Evolutionary conservation across 2,888 invertebrate species (phyloP), one percentile per base, ranked within the genome.

Genomic region (Choreutis nemorana): DNA sequence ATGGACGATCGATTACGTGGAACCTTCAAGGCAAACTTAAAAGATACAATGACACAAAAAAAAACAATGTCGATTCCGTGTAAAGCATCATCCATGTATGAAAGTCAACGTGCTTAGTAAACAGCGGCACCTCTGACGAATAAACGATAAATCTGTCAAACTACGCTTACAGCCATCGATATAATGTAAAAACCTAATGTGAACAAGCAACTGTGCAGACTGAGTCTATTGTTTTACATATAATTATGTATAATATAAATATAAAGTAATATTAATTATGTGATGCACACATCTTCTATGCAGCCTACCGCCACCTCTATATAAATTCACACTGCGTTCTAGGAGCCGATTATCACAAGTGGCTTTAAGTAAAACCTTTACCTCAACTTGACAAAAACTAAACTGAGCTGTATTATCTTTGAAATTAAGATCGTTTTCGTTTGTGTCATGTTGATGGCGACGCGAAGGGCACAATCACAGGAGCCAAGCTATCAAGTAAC

Each of bases 281-380:
- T 55, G 51, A 54, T 48, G 52, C 54, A 50, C 55, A 51, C 50
- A 41, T 40, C 33, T n/a, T 32, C 45, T 47, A 50, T 42, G 52
- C 51, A 55, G 55, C 51, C 55, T 55, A 58, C 59, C 61, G 54
- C 55, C 59, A 58, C 58, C 57, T 40, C 46, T 43, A 56, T 52
- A 42, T 29, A 15, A n/a, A 5, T 36, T 40, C 47, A 45, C 52
- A 45, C 49, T 39, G 50, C 48, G 35, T n/a, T 35, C 48, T 49
- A 48, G 45, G 45, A 43, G 45, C 47, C 41, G 41, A n/a, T n/a
- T n/a, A n/a, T n/a, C n/a, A n/a, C n/a, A n/a, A n/a, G n/a, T n/a
- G n/a, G n/a, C n/a, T n/a, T n/a, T n/a, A n/a, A n/a, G n/a, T n/a
- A 27, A 35, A 42, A 40, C 30, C 29, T 15, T 25, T 28, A 29